These are phyloP conservation scores for Macrostomum lignano DNA, from an alignment of 1,140 invertebrate species.

Conservation along the genomic window DNA sequence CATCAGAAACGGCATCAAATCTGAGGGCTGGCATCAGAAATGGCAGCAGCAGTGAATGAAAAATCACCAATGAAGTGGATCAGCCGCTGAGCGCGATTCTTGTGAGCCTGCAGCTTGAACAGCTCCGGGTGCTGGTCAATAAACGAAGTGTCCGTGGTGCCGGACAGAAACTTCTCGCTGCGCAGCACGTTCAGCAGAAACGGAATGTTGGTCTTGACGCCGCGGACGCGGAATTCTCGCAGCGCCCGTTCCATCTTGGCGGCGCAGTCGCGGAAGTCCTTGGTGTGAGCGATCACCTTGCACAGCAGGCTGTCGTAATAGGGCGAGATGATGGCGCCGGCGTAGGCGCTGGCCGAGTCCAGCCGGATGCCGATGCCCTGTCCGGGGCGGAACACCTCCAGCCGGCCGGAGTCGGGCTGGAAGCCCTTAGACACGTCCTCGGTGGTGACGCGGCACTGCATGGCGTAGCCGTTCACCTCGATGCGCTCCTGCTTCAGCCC, in stretches of 20 bases:
- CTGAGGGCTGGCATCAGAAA: too few relatives aligned
- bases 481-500: slow-evolving; percentile 65
- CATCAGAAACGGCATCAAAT: too few relatives aligned
- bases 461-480: slow-evolving; percentile 49
- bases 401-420: slow-evolving; percentile 81
- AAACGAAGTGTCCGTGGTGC: slow-evolving; percentile 77
- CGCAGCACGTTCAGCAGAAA: slow-evolving; percentile 85
- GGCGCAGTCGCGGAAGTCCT: slow-evolving; percentile 55
- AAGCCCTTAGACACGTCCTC: slow-evolving; percentile 90
- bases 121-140: slow-evolving; percentile 91
- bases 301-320: slow-evolving; percentile 92
- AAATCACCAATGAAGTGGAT: slow-evolving; percentile 58
- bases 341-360: slow-evolving; percentile 74
- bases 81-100: slow-evolving; percentile 75
- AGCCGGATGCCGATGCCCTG: slow-evolving; percentile 96
- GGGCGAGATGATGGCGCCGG: slow-evolving; percentile 82
- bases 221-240: slow-evolving; percentile 77
- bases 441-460: slow-evolving; percentile 91
- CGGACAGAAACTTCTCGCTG: slow-evolving; percentile 80
- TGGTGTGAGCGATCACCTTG: slow-evolving; percentile 83
- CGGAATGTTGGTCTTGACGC: slow-evolving; percentile 97
- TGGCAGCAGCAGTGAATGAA: too few relatives aligned
- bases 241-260: slow-evolving; percentile 85
- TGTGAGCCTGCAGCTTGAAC: slow-evolving; percentile 56
- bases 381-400: slow-evolving; percentile 71